Evolutionary conservation across 2,113 vertebrate species (phyloP).

Genomic region (pig (Sus scrofa)): T2T-Sscrofa CM000812.6:219130001-219130500

Average conservation of each 20-base stretch:
- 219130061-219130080: constrained; percentile 20
- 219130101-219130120: constrained; percentile 24
- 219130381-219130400: neutral
- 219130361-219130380: neutral
- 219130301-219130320: neutral
- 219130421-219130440: neutral
- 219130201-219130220: neutral
- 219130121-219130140: neutral
- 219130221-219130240: neutral
- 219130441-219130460: neutral
- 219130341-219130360: neutral
- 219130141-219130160: neutral
- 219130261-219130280: neutral
- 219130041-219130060: neutral
- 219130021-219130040: constrained; percentile 7
- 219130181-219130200: neutral
- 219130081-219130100: constrained; percentile 10
- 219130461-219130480: neutral
- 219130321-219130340: neutral
- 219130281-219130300: neutral
- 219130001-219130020: neutral
- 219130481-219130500: constrained; percentile 38
- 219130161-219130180: constrained; percentile 8
- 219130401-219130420: neutral
- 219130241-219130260: neutral